A percentile compares a stretch with the other conserved stretches of the same genome.
Conservation (phyloP, 2,888 invertebrate genomes). For the Sarcophaga carnaria region DNA sequence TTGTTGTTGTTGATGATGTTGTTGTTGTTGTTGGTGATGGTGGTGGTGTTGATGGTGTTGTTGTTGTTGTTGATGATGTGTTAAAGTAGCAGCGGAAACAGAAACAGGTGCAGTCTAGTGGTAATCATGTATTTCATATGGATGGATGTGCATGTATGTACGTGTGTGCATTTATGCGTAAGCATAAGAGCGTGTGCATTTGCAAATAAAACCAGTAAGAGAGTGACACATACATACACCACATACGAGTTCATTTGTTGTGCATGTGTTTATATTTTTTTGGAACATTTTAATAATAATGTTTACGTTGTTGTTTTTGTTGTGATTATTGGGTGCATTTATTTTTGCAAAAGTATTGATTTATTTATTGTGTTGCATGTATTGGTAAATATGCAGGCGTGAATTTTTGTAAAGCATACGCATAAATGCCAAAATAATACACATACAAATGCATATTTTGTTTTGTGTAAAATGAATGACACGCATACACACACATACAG, state of each 20-base stretch:
- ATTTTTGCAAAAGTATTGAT: background rate
- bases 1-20: slow-evolving; percentile 77
- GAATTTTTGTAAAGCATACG: background rate
- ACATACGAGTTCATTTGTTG: too few species aligned
- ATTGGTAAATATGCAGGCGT: slow-evolving; percentile 49
- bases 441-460: background rate
- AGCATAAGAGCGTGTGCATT: too few species aligned
- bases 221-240: background rate
- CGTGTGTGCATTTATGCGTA: slow-evolving; percentile 37
- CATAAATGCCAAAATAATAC: background rate
- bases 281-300: too few species aligned
- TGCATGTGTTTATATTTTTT: too few species aligned
- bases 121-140: slow-evolving; percentile 54
- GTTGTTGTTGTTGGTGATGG: slow-evolving; percentile 81
- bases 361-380: background rate
- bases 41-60: slow-evolving; percentile 72
- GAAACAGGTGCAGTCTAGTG: slow-evolving; percentile 79
- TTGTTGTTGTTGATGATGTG: slow-evolving; percentile 80
- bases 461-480: background rate
- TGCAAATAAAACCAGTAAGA: background rate
- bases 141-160: slow-evolving; percentile 53
- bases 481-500: background rate
- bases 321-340: background rate
- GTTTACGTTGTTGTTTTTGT: too few species aligned
- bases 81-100: slow-evolving; percentile 78